These are phyloP conservation scores for Rotaria socialis DNA, from an alignment of 2,888 invertebrate genomes.

Conservation along the genomic window DNA sequence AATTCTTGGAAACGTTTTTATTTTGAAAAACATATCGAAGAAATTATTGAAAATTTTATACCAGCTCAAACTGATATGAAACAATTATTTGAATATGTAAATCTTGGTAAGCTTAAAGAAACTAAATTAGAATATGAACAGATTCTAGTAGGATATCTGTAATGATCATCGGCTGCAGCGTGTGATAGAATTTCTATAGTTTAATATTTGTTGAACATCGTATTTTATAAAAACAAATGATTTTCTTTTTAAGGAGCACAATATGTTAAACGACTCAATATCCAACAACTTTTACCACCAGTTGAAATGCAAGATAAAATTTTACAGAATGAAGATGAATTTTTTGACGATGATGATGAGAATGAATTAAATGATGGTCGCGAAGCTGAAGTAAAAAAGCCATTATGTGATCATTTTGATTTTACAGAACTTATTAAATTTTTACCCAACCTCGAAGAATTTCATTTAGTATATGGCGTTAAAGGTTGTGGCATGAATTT, in stretches of 20 bases:
- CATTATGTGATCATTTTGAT: constrained; percentile 56
- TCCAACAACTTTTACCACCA: constrained; percentile 58
- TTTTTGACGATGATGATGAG: constrained; percentile 56
- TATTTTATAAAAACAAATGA: too few relatives aligned
- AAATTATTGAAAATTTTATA: constrained; percentile 58
- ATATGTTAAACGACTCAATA: constrained; percentile 55
- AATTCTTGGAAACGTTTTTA: constrained; percentile 59
- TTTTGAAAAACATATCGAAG: constrained; percentile 57
- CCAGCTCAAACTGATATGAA: constrained; percentile 50
- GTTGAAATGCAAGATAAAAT: constrained; percentile 55
- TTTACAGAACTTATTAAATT: constrained; percentile 54
- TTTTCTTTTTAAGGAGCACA: constrained; percentile 50
- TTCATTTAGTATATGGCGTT: constrained; percentile 58
- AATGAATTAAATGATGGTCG: constrained; percentile 53
- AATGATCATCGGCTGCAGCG: too few relatives aligned
- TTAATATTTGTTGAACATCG: too few relatives aligned
- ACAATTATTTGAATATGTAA: constrained; percentile 38
- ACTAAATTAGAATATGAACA: too few relatives aligned
- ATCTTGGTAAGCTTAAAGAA: constrained; percentile 8
- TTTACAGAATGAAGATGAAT: constrained; percentile 54
- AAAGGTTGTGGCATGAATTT: constrained; percentile 61
- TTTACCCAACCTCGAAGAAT: constrained; percentile 55
- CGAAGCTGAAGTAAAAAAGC: constrained; percentile 50
- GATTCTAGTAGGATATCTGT: neutral
- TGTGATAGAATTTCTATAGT: too few relatives aligned